Percentiles rank a stretch among this genome's conserved stretches.
These are phyloP conservation scores for Limnephilus lunatus DNA, from an alignment of 2,888 invertebrate species.

Conservation along the genomic window DNA sequence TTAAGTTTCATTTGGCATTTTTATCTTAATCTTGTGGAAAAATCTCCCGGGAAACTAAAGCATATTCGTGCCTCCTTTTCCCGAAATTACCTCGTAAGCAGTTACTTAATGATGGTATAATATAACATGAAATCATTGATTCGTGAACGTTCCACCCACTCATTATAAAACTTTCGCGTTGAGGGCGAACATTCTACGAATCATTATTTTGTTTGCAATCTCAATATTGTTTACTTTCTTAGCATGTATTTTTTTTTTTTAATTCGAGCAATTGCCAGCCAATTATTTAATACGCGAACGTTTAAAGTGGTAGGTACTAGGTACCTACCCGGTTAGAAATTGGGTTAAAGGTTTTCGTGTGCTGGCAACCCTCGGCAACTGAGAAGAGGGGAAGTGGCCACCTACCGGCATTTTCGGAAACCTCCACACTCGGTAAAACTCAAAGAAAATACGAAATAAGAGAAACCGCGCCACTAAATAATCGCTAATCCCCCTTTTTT, in stretches of 20 bases:
- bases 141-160: constrained; percentile 42
- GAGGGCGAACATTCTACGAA: neutral
- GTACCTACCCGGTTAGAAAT: neutral
- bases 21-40: constrained; percentile 28
- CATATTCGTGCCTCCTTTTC: constrained; percentile 52
- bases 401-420: neutral
- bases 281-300: neutral
- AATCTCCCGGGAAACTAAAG: neutral
- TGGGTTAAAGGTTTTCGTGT: constrained; percentile 2
- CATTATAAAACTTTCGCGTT: neutral
- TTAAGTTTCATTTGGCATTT: constrained; percentile 32
- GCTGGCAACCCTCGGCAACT: neutral
- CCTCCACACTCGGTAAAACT: neutral
- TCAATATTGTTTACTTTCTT: neutral
- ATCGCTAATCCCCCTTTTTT: neutral
- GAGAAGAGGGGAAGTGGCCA: neutral
- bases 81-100: constrained; percentile 58
- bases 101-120: constrained; percentile 59
- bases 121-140: constrained; percentile 59
- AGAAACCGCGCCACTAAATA: neutral
- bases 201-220: constrained; percentile 2
- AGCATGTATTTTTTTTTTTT: neutral
- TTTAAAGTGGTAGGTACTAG: neutral
- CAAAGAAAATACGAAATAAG: constrained; percentile 2
- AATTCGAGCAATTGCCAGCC: neutral